Evolutionary conservation across 2,888 invertebrate species (phyloP).

Genomic region (Ormia ochracea): DNA sequence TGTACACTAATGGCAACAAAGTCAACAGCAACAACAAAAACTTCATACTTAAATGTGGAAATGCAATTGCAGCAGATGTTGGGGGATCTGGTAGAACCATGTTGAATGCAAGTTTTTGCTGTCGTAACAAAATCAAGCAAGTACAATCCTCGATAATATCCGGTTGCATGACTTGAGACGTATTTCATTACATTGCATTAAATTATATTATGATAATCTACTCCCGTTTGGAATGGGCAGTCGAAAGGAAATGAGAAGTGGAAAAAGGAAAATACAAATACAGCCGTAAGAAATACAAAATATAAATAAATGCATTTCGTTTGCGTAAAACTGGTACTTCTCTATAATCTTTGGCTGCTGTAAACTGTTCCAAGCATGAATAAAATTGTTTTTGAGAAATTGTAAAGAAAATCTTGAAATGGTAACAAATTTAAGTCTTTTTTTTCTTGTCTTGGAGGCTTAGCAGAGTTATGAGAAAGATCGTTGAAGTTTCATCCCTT

Average conservation of each 20-base stretch:
- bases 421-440: no score
- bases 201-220: conserved; percentile 12
- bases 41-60: conserved; percentile 17
- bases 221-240: background rate
- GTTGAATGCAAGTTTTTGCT: background rate
- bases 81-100: background rate
- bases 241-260: no score
- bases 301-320: conserved; percentile 36
- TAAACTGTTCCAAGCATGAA: background rate
- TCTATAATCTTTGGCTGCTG: background rate
- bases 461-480: no score
- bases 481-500: no score
- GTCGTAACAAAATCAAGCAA: conserved; percentile 32
- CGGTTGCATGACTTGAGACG: conserved; percentile 28
- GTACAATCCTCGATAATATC: conserved; percentile 43
- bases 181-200: conserved; percentile 10
- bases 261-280: conserved; percentile 27
- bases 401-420: no score
- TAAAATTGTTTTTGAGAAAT: no score
- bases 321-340: conserved; percentile 33
- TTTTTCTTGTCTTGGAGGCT: no score
- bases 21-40: conserved; percentile 33
- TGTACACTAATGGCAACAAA: conserved; percentile 23
- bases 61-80: background rate
- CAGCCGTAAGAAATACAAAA: conserved; percentile 37